phyloP scores from a whole-genome alignment of 92 coral and sea anemone genomes.

The Umimayanthus chanpuru region DNA sequence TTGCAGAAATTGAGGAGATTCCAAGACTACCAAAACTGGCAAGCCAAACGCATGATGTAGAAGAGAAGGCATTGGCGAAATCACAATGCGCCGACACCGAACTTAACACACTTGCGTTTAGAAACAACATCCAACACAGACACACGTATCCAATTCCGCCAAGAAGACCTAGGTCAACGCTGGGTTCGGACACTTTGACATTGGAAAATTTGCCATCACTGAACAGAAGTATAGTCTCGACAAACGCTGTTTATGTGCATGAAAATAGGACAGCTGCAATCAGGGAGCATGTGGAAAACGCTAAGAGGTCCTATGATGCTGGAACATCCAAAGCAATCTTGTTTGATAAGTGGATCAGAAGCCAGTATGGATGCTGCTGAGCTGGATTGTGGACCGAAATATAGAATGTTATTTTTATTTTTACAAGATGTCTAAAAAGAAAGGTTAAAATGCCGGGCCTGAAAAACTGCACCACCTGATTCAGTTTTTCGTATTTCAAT shows the following conservation, averaged over 20 bases:
- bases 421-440: background rate
- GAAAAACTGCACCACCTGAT: no score
- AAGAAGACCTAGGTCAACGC: background rate
- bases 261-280: constrained; percentile 17
- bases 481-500: background rate
- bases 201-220: constrained; percentile 28
- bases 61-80: background rate
- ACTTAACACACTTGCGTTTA: background rate
- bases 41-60: background rate
- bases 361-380: constrained; percentile 12
- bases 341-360: constrained; percentile 29
- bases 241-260: background rate
- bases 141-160: constrained; percentile 19
- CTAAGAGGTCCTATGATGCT: constrained; percentile 19
- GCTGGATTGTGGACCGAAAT: background rate
- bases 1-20: constrained; percentile 11
- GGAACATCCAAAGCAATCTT: constrained; percentile 25
- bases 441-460: no score
- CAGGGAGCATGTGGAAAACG: constrained; percentile 24
- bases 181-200: background rate
- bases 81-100: background rate
- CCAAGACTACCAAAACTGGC: constrained; percentile 35
- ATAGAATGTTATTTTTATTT: no score
- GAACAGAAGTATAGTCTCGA: background rate
- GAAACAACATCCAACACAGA: constrained; percentile 6